phyloP scores from a whole-genome alignment of 2,888 invertebrate genomes.

The Dryobota labecula region DNA sequence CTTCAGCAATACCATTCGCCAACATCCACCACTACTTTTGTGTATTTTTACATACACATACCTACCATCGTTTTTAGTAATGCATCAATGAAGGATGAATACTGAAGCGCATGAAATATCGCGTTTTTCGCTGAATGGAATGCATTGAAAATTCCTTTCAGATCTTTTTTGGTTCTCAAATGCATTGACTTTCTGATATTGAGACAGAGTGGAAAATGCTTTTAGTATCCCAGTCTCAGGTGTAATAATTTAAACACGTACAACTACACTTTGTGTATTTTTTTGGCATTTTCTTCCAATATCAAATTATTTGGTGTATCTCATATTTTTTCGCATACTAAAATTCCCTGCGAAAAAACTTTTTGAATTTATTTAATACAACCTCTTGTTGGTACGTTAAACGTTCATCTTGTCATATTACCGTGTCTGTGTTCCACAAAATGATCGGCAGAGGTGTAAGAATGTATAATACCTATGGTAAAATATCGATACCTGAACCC shows the following conservation, averaged over 20 bases:
- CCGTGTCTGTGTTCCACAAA: not conserved
- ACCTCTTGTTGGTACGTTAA: not conserved
- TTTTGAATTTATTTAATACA: not conserved
- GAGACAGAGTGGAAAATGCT: conserved; percentile 37
- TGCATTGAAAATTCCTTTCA: conserved; percentile 12
- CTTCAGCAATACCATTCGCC: not conserved
- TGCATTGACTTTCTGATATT: conserved; percentile 40
- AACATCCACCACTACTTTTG: not conserved
- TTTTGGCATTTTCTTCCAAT: not conserved
- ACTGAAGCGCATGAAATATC: conserved; percentile 2
- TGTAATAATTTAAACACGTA: conserved; percentile 36
- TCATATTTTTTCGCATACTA: not conserved
- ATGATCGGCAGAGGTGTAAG: not conserved
- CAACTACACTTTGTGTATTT: not conserved
- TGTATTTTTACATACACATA: not conserved
- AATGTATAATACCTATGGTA: not conserved
- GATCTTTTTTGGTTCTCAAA: conserved; percentile 34
- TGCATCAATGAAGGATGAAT: conserved; percentile 4
- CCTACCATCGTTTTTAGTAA: not conserved
- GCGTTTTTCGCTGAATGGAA: not conserved
- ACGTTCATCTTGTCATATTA: not conserved
- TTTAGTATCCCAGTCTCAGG: conserved; percentile 29
- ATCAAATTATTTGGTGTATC: not conserved
- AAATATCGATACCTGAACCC: not conserved
- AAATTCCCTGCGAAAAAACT: not conserved